Percentiles rank a stretch among this genome's conserved stretches.
phyloP scores from a whole-genome alignment of 2,888 invertebrate species.

The Netelia fuscicornis region DNA sequence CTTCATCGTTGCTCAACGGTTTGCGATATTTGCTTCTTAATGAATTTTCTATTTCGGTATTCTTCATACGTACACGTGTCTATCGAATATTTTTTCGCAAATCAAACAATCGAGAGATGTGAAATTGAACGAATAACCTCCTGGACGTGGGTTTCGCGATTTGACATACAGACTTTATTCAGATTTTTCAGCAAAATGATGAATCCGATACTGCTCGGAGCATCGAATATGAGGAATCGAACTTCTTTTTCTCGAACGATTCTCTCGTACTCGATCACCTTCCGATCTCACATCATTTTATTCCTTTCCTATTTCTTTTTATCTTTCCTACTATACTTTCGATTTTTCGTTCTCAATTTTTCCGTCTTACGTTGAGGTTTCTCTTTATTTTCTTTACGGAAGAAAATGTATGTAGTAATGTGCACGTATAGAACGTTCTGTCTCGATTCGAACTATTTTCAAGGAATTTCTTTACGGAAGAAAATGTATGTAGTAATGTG shows the following conservation, averaged over 20 bases:
- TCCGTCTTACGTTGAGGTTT: conserved; percentile 6
- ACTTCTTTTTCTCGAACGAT: conserved; percentile 42
- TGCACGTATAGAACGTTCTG: background rate
- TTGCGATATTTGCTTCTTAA: background rate
- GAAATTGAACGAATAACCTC: no score
- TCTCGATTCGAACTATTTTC: background rate
- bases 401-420: background rate
- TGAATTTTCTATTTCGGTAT: background rate
- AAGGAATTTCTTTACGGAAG: background rate
- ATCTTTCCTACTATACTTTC: conserved; percentile 11
- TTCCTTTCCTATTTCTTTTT: conserved; percentile 1
- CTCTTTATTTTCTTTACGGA: background rate
- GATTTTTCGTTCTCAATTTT: conserved; percentile 25
- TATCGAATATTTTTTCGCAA: no score
- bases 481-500: background rate
- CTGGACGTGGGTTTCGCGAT: no score
- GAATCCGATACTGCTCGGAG: conserved; percentile 26
- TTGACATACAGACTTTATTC: background rate
- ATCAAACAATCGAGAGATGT: no score
- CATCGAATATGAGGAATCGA: conserved; percentile 24
- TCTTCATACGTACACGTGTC: no score
- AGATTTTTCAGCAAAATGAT: conserved; percentile 28
- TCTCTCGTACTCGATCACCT: conserved; percentile 1
- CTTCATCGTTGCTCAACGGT: background rate
- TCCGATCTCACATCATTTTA: conserved; percentile 15